Evolutionary conservation across 23 tunicate genomes (phyloP), one percentile per base, ranked within the genome.

Genomic region (Corella eumyota): DNA sequence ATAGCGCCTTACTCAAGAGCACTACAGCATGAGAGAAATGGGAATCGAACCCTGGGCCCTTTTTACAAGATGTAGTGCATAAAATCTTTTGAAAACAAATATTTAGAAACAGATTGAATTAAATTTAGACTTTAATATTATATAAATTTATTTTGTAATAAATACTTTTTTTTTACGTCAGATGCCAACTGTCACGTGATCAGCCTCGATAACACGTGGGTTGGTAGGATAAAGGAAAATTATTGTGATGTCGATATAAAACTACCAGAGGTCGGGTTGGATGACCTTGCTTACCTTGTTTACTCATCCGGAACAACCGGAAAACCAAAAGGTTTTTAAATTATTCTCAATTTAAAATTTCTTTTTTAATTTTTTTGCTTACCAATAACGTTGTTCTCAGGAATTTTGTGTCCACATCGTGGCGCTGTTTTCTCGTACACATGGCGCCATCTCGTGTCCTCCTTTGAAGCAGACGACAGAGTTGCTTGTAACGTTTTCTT

Each of bases 261-360:
- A 35, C 34, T 64, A 24, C 72, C 75, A n/a, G 29, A 73, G 34
- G 61, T 69, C 2, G 50, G 48, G 6, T 48, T 78, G 32, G 80
- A 79, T 52, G 65, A 79, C 61, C 46, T 88, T 31, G 96, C 96
- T 13, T 79, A 67, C 61, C 32, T 74, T 4, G 81, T 77, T 4
- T 88, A 88, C 36, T 88, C 96, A 17, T 88, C 96, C 2, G 96
- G 96, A 25, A 88, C 96, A 2, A 88, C 96, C 20, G 96, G 96
- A 62, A 88, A 88, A 45, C 96, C 96, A 3, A 88, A 88, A 88
- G 96, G 96, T 88, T 17, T 6, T 17, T 13, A 28, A 30, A 30
- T 6, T 58, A 15, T 20, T 17, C 7, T 52, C 24, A 52, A 19
- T 7, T 13, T 21, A 20, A 21, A 20, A 52, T 21, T 6, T 21